A percentile compares a stretch with the other conserved stretches of the same genome.
Conservation (phyloP, 2,888 invertebrate species). For the Oxystoma pomonae region DNA sequence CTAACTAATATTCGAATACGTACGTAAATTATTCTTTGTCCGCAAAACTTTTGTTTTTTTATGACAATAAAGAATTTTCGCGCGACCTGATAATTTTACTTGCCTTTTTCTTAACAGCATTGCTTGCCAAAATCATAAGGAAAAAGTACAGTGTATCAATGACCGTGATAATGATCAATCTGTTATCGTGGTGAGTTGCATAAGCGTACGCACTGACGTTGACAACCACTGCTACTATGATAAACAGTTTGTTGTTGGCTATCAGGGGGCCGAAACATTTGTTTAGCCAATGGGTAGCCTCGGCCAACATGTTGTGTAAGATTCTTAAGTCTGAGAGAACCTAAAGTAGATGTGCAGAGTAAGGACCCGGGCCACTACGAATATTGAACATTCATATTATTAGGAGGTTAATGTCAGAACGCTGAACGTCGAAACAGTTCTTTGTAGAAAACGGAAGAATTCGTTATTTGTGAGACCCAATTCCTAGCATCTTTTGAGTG, state of each 20-base stretch:
- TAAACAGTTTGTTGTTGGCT: slow-evolving; percentile 30
- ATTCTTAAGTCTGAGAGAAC: slow-evolving; percentile 16
- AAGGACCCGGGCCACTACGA: no score
- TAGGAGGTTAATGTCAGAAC: no score
- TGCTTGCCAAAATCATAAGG: background rate
- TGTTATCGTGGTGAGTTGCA: slow-evolving; percentile 10
- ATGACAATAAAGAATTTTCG: no score
- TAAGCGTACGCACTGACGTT: slow-evolving; percentile 28
- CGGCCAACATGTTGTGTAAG: slow-evolving; percentile 30
- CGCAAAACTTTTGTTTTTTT: no score
- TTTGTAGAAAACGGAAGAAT: no score
- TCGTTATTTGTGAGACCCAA: no score
- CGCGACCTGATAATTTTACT: background rate
- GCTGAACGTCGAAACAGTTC: no score
- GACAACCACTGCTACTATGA: slow-evolving; percentile 29
- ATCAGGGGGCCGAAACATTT: slow-evolving; percentile 30
- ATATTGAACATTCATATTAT: no score
- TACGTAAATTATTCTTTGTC: no score
- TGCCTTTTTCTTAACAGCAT: slow-evolving; percentile 15
- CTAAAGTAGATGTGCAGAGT: background rate
- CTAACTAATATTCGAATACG: no score
- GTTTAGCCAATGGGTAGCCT: slow-evolving; percentile 26
- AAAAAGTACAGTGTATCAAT: slow-evolving; percentile 12
- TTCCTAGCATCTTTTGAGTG: no score
- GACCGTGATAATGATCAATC: slow-evolving; percentile 24